These are phyloP conservation scores for Scaptomyza pallida DNA, from an alignment of 1,140 invertebrate genomes.

Conservation along the genomic window DNA sequence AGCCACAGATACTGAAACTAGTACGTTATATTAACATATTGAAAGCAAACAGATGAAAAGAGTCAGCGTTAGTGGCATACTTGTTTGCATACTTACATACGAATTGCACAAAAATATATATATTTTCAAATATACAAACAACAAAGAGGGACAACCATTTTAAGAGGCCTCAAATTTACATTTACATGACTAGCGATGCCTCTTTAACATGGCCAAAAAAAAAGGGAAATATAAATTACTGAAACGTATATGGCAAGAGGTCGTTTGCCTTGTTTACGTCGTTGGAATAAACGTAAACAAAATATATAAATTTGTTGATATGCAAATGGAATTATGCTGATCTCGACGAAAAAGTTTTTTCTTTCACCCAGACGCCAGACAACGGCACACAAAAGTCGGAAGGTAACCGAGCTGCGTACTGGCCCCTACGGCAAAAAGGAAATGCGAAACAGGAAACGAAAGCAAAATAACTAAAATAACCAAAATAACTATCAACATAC, in stretches of 20 bases:
- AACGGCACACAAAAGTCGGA: conserved; percentile 6
- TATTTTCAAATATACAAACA: conserved; percentile 27
- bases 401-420: conserved; percentile 24
- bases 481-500: background rate
- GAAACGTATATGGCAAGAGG: conserved; percentile 25
- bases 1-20: conserved; percentile 19
- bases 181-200: conserved; percentile 24
- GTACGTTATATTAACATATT: conserved; percentile 34
- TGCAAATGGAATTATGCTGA: conserved; percentile 62
- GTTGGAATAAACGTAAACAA: conserved; percentile 59
- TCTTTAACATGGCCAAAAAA: conserved; percentile 20
- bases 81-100: conserved; percentile 48
- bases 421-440: background rate
- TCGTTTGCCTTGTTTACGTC: conserved; percentile 44
- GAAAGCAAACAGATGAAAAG: background rate
- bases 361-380: conserved; percentile 1
- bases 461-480: conserved; percentile 10
- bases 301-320: conserved; percentile 55
- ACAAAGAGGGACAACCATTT: conserved; percentile 16
- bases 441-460: conserved; percentile 2
- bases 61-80: conserved; percentile 1
- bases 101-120: conserved; percentile 27
- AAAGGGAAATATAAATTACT: conserved; percentile 39
- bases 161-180: conserved; percentile 43
- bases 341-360: conserved; percentile 41